Evolutionary conservation across 1,140 invertebrate genomes (phyloP).

Genomic region (Ips typographus): DNA sequence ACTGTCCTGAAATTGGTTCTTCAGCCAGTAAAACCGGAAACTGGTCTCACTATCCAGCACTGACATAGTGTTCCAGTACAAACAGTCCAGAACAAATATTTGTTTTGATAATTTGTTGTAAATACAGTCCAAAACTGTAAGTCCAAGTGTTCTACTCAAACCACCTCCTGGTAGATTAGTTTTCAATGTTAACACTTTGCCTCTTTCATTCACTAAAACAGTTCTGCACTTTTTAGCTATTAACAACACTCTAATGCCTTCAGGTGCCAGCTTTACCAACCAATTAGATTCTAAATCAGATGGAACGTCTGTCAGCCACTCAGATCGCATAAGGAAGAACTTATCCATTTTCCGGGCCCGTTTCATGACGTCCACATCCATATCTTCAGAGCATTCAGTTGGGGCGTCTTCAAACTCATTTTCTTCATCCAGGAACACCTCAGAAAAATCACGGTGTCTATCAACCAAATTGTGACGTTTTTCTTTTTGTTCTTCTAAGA

Average conservation of each 20-base stretch:
- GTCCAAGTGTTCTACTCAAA: constrained; percentile 43
- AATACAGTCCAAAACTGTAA: constrained; percentile 80
- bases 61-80: constrained; percentile 78
- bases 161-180: constrained; percentile 71
- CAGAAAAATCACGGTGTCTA: constrained; percentile 32
- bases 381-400: constrained; percentile 6
- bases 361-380: constrained; percentile 5
- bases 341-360: constrained; percentile 14
- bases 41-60: constrained; percentile 78
- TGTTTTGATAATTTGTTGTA: constrained; percentile 63
- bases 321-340: constrained; percentile 75
- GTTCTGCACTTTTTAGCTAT: constrained; percentile 67
- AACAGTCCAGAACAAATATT: constrained; percentile 78
- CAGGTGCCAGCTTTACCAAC: constrained; percentile 81
- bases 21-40: constrained; percentile 73
- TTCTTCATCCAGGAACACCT: constrained; percentile 32
- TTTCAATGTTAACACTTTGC: constrained; percentile 26
- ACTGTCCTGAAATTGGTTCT: constrained; percentile 65
- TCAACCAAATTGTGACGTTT: constrained; percentile 36
- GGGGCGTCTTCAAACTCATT: neutral
- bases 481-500: constrained; percentile 39
- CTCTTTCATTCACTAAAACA: constrained; percentile 15
- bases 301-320: constrained; percentile 88
- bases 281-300: constrained; percentile 75
- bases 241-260: constrained; percentile 75